Percentiles rank a stretch among this genome's conserved stretches.
phyloP scores from a whole-genome alignment of 2,113 vertebrate genomes.

The Eolophus roseicapilla region DNA sequence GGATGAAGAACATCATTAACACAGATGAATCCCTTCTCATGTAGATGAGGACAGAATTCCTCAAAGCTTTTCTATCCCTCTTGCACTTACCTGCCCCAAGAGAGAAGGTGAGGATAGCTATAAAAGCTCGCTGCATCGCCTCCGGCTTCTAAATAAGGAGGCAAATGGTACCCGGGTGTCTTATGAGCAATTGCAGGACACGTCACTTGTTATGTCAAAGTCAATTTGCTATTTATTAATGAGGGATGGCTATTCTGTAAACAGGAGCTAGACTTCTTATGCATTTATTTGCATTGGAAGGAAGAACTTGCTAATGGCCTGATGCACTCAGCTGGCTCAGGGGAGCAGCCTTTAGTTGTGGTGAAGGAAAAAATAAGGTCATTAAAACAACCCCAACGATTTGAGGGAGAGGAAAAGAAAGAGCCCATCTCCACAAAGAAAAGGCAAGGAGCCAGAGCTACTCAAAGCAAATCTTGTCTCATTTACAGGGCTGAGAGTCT shows the following conservation, averaged over 20 bases:
- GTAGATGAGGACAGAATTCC: background rate
- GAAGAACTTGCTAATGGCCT: conserved; percentile 51
- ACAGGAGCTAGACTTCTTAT: background rate
- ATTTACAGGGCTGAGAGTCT: background rate
- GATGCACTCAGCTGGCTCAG: conserved; percentile 45
- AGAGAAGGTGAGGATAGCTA: conserved; percentile 41
- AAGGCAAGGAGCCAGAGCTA: background rate
- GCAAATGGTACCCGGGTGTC: background rate
- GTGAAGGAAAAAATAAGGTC: background rate
- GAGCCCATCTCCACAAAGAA: background rate
- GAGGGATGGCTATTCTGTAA: conserved; percentile 1
- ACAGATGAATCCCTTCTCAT: background rate
- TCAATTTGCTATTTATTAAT: conserved; percentile 26
- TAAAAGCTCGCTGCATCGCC: conserved; percentile 1
- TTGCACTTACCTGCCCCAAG: conserved; percentile 36
- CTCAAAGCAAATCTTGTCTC: background rate
- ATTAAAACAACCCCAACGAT: background rate
- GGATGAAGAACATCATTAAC: background rate
- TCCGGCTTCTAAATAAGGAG: background rate
- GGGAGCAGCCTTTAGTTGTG: conserved; percentile 18
- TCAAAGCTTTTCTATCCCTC: background rate
- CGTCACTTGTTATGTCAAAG: background rate
- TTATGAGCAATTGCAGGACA: background rate
- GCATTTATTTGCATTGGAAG: background rate
- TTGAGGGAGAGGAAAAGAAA: background rate